Evolutionary conservation across 2,113 vertebrate species (phyloP).

Genomic region (Amphiprion ocellaris): DNA sequence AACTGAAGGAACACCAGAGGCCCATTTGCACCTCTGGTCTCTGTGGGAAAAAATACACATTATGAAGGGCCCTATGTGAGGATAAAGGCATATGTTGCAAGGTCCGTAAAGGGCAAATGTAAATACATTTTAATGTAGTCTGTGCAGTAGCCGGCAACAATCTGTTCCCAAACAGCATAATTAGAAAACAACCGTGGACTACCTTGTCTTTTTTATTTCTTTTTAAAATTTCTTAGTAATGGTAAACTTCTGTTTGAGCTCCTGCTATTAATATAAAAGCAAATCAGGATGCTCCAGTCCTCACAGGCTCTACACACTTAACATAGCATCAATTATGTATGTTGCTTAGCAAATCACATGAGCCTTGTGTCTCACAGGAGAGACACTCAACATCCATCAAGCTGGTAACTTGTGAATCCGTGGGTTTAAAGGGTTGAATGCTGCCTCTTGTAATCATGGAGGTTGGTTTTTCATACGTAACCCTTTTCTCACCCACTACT

Average conservation of each 20-base stretch:
- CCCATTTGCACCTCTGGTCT: neutral
- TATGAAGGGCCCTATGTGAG: neutral
- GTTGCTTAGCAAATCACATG: neutral
- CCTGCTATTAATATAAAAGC: neutral
- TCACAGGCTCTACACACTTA: neutral
- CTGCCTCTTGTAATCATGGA: neutral
- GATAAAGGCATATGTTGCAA: neutral
- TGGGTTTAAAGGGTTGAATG: neutral
- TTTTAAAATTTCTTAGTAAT: too few species aligned
- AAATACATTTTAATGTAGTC: neutral
- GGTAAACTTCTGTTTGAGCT: too few species aligned
- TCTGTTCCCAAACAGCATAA: too few species aligned
- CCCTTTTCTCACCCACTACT: too few species aligned
- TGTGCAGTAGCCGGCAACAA: too few species aligned
- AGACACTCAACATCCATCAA: neutral
- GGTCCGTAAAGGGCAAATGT: neutral
- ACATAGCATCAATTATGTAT: neutral
- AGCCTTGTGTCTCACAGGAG: neutral
- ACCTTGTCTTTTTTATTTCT: too few species aligned
- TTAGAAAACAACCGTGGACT: too few species aligned
- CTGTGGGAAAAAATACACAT: neutral
- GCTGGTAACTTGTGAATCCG: neutral
- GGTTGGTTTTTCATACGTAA: neutral
- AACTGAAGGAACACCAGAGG: neutral
- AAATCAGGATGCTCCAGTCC: neutral